Conservation (phyloP, 2,888 invertebrate species). For the Nomada goodeniana region DNA sequence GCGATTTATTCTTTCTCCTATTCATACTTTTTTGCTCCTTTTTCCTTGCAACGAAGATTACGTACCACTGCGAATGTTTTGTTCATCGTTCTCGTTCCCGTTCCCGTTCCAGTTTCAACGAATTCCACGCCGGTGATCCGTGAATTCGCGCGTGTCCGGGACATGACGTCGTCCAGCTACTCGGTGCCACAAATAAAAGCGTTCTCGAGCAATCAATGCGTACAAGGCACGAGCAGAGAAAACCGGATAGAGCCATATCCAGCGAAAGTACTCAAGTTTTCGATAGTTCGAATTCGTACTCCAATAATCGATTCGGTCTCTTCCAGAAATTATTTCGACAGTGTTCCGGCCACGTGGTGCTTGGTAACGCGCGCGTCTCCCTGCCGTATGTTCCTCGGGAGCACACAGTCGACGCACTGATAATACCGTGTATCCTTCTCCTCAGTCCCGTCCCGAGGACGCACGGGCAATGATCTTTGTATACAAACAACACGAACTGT, state of each 20-base stretch:
- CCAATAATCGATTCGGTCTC: neutral
- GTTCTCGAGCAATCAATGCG: conserved; percentile 12
- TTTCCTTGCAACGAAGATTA: neutral
- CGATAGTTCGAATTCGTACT: neutral
- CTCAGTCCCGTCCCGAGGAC: neutral
- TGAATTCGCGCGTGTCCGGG: neutral
- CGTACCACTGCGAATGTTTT: neutral
- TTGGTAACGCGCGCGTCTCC: neutral
- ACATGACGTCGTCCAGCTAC: neutral
- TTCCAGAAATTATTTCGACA: neutral
- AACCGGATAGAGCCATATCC: conserved; percentile 49
- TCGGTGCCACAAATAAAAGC: conserved; percentile 29
- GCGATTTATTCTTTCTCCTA: neutral
- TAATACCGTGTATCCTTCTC: neutral
- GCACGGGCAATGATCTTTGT: conserved; percentile 37
- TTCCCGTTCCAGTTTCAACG: neutral
- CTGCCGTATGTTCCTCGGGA: neutral
- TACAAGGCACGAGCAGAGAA: conserved; percentile 41
- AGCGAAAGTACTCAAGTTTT: conserved; percentile 27
- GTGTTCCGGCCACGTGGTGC: conserved; percentile 46
- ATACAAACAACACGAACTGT: conserved; percentile 58
- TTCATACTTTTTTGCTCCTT: neutral
- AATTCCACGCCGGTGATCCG: neutral
- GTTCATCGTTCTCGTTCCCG: neutral
- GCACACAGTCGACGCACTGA: conserved; percentile 20